A percentile compares a stretch with the other conserved stretches of the same genome.
These are phyloP conservation scores for Puma concolor DNA, from an alignment of 2,113 vertebrate species.

Conservation along the genomic window DNA sequence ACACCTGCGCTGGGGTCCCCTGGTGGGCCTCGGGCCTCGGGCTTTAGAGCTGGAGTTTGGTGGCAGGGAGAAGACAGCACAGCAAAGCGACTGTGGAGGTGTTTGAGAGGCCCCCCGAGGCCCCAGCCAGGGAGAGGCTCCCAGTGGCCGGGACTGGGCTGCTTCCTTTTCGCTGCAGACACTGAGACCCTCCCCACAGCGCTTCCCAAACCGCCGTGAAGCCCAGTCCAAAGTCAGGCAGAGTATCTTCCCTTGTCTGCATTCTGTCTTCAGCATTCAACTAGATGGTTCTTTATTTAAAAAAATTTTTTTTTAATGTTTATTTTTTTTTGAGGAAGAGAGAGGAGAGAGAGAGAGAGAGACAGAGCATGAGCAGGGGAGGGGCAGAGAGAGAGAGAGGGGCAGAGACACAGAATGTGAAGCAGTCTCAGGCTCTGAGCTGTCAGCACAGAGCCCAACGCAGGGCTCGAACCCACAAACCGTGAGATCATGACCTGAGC, in stretches of 20 bases:
- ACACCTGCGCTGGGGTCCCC: neutral
- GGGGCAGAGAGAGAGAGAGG: too few relatives aligned
- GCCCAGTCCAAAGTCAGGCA: neutral
- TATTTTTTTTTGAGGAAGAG: too few relatives aligned
- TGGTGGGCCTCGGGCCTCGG: accelerated
- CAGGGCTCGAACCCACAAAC: too few relatives aligned
- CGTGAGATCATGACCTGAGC: too few relatives aligned
- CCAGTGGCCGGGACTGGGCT: neutral
- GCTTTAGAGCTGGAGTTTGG: neutral
- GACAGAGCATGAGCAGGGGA: too few relatives aligned
- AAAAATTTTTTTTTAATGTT: too few relatives aligned
- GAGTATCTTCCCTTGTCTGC: accelerated
- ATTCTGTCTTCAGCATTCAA: neutral
- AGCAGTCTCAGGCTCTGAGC: too few relatives aligned
- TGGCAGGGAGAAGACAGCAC: neutral
- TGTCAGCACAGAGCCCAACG: too few relatives aligned
- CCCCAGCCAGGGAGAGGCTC: too few relatives aligned
- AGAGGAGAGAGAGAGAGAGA: too few relatives aligned
- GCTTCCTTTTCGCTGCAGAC: neutral
- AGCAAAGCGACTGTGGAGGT: neutral
- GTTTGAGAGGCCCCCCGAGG: neutral
- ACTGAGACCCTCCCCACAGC: neutral
- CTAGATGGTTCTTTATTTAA: too few relatives aligned
- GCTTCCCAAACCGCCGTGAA: accelerated
- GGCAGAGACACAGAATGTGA: too few relatives aligned